Evolutionary conservation across 2,797 vertebrate species (phyloP).

Genomic region (Sebastes iracundus): DNA sequence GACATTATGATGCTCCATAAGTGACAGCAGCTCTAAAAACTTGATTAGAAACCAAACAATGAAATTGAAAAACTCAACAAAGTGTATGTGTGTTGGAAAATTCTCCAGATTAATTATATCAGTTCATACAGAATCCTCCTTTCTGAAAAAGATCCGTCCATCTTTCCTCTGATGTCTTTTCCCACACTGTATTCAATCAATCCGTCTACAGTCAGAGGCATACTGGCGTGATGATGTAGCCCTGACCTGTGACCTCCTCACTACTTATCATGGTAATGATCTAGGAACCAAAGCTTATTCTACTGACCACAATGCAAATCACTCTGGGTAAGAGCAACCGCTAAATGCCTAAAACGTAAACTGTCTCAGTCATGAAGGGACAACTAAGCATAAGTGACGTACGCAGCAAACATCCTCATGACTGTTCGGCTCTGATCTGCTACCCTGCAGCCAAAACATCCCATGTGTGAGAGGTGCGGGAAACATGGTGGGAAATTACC

Average conservation of each 20-base stretch:
- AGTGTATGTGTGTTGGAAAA: not conserved
- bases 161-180: not conserved
- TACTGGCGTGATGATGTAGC: not conserved
- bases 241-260: not conserved
- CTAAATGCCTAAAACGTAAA: conserved; percentile 31
- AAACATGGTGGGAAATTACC: conserved; percentile 51
- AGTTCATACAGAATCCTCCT: not conserved
- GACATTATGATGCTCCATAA: no score
- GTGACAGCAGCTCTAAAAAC: no score
- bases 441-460: conserved; percentile 33
- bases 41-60: no score
- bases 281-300: not conserved
- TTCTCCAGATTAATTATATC: not conserved
- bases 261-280: not conserved
- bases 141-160: not conserved
- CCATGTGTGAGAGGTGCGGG: conserved; percentile 40
- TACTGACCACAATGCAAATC: not conserved
- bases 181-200: not conserved
- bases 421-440: conserved; percentile 12
- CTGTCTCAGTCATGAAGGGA: conserved; percentile 3
- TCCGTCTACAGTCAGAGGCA: not conserved
- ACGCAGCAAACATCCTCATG: conserved; percentile 27
- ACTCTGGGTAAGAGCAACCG: not conserved
- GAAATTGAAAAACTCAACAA: no score
- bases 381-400: conserved; percentile 39